These are phyloP conservation scores for Ctenomys sociabilis DNA, from an alignment of 2,113 vertebrate genomes.

Conservation along the genomic window DNA sequence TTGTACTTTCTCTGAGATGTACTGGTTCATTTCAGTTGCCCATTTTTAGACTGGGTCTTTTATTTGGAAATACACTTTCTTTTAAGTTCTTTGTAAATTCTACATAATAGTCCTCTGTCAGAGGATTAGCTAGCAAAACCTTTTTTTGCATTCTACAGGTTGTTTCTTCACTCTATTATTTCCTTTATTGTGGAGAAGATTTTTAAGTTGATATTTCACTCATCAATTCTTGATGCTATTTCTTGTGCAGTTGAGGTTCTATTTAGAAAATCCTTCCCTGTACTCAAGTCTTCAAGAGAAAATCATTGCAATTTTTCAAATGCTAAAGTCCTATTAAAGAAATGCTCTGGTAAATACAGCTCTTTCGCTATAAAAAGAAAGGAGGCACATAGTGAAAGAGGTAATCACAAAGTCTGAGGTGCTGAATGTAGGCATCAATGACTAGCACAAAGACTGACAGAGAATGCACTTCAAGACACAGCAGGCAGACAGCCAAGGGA, in stretches of 20 bases:
- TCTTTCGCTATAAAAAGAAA: slow-evolving; percentile 30
- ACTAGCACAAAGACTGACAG: not conserved
- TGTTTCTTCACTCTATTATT: not conserved
- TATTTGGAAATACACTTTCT: not conserved
- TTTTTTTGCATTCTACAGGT: not conserved
- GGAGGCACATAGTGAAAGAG: not conserved
- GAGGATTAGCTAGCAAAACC: not conserved
- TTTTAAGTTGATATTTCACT: not conserved
- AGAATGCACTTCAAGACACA: not conserved
- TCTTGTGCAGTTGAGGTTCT: not conserved
- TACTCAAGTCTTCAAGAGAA: not conserved
- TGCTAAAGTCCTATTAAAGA: slow-evolving; percentile 25
- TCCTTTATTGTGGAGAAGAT: not conserved
- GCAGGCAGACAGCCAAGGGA: not conserved
- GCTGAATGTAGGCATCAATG: not conserved
- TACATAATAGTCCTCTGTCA: not conserved
- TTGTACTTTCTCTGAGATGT: not conserved
- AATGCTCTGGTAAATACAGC: not conserved
- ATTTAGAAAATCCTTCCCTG: not conserved
- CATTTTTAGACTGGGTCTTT: not conserved
- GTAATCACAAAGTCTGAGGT: not conserved
- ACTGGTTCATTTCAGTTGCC: not conserved
- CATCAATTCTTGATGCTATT: not conserved
- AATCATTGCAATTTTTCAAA: not conserved
- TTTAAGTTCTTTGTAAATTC: not conserved